Base-by-base conservation (phyloP, 2,888 invertebrate species). In the Morpho achilles region DNA sequence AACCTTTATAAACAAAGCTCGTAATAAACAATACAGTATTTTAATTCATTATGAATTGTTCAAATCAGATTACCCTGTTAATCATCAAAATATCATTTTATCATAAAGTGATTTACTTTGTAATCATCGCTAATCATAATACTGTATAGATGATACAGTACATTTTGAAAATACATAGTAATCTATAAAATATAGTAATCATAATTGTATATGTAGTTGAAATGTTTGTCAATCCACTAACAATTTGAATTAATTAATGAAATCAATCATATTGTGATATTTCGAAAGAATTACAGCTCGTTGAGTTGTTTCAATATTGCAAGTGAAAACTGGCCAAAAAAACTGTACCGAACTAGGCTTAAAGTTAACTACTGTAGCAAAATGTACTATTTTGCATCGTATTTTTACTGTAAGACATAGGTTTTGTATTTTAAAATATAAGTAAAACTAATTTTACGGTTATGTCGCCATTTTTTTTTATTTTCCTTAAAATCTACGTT, bases 361-460 rank as follows among this genome's bases (percentile, higher is more conserved):
- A 23, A 50, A 48, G 50, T 56, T 56, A 46, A 53, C 50, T 56
- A 53, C 9, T 22, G 59, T 51, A 53, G 59, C 63, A 61, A 61
- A 61, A 63, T 63, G 40, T 54, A 50, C 55, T 46, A 59, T 63
- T 63, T 63, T 63, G 63, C 63, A 63, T 52, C 48, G 46, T 40
- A 61, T 57, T 54, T 59, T 54, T 59, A 52, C 56, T 59, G 54
- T 56, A 61, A 52, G 56, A 57, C 10, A 59, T 63, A 61, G 56
- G 61, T 63, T 63, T 63, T 63, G 63, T 63, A 63, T 59, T 48
- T 57, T 63, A 63, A 59, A 44, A 53, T 61, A 23, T 63, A 63
- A 61, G 59, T 61, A 50, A 59, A 54, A 45, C 57, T 59, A 46
- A 57, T 63, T 57, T 58, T 56, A 58, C 53, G 52, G 56, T 56